These are phyloP conservation scores for Mus pahari DNA, from an alignment of 2,113 vertebrate genomes.

Conservation along the genomic window DNA sequence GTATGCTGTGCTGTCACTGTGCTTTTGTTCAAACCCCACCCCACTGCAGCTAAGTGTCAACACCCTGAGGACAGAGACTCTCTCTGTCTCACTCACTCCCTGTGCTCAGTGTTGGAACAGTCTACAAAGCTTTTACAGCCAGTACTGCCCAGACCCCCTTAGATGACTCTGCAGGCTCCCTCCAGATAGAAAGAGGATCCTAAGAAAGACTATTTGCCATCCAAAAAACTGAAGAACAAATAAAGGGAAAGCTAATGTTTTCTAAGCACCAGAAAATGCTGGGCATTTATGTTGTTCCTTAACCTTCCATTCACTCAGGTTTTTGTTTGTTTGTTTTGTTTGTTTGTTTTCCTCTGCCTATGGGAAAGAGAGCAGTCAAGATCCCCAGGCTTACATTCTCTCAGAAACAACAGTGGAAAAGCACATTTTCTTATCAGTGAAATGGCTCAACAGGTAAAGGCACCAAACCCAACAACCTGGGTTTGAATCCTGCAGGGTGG, in stretches of 20 bases:
- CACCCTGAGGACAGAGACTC: neutral
- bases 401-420: slow-evolving; percentile 32
- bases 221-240: neutral
- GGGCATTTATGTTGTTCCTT: neutral
- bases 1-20: neutral
- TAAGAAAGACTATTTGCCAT: neutral
- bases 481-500: neutral
- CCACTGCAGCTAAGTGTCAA: neutral
- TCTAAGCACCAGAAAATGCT: neutral
- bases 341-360: neutral
- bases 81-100: slow-evolving; percentile 17
- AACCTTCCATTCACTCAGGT: neutral
- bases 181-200: neutral
- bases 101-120: neutral
- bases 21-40: neutral
- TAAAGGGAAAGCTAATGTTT: slow-evolving; percentile 42
- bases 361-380: neutral
- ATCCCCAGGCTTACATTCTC: neutral
- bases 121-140: neutral
- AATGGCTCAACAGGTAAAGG: neutral
- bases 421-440: neutral
- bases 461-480: neutral
- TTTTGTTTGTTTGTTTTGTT: neutral
- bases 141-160: neutral
- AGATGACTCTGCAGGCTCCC: neutral